phyloP scores from a whole-genome alignment of 2,888 invertebrate genomes.

The Rhamphomyia laevipes region DNA sequence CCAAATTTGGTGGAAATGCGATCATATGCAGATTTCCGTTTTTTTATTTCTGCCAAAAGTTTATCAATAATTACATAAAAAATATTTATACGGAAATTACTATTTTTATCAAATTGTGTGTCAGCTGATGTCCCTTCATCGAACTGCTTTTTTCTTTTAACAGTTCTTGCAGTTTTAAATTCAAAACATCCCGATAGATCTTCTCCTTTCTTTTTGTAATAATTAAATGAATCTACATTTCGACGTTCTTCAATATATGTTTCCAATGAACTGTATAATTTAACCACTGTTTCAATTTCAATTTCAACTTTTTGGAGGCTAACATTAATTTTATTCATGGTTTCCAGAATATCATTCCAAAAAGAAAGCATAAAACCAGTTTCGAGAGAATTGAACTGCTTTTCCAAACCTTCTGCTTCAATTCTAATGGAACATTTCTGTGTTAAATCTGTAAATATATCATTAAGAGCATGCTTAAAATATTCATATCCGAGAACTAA shows the following conservation, averaged over 20 bases:
- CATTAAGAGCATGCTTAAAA: too few species aligned
- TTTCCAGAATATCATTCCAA: neutral
- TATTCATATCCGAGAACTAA: too few species aligned
- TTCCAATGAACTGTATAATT: neutral
- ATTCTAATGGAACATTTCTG: constrained; percentile 2
- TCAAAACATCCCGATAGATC: neutral
- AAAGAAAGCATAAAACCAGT: neutral
- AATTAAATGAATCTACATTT: neutral
- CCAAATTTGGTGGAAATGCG: neutral
- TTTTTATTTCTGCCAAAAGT: too few species aligned
- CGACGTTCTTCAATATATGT: neutral
- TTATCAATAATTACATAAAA: constrained; percentile 1
- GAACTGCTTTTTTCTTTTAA: neutral
- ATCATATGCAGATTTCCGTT: neutral
- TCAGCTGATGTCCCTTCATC: neutral
- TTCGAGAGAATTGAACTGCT: neutral
- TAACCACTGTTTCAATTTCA: neutral
- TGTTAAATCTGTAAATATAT: too few species aligned
- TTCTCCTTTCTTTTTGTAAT: constrained; percentile 1
- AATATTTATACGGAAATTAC: neutral
- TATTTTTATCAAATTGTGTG: neutral
- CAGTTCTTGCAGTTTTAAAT: neutral
- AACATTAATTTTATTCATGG: neutral
- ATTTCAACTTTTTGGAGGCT: neutral
- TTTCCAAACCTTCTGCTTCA: too few species aligned